A percentile compares a stretch with the other conserved stretches of the same genome.
Evolutionary conservation across 2,797 vertebrate species (phyloP).

Genomic region (Rachycentron canadum): DNA sequence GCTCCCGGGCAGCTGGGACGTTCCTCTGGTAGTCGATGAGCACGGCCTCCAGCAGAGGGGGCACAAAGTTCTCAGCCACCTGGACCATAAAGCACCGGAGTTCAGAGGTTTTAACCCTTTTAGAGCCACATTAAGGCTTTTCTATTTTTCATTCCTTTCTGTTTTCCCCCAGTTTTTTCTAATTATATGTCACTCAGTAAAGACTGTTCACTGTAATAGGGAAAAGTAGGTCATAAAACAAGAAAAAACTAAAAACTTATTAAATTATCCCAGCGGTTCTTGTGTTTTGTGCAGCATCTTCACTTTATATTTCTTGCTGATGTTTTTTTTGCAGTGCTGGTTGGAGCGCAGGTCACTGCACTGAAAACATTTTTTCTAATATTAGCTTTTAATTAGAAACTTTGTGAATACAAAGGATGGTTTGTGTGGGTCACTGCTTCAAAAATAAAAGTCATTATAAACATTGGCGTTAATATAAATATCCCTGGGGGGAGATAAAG

Average conservation of each 20-base stretch:
- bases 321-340: not conserved
- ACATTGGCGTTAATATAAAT: not conserved
- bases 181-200: no score
- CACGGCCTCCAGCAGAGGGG: slow-evolving; percentile 95
- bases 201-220: no score
- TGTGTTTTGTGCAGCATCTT: no score
- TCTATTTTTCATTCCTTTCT: no score
- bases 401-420: not conserved
- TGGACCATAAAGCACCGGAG: slow-evolving; percentile 55
- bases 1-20: slow-evolving; percentile 95
- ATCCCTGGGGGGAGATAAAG: not conserved
- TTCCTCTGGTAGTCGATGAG: slow-evolving; percentile 99
- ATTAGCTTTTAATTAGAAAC: not conserved
- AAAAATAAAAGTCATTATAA: not conserved
- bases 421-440: not conserved
- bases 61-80: slow-evolving; percentile 98
- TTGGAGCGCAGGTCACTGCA: not conserved
- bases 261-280: no score
- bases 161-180: no score
- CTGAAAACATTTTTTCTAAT: not conserved
- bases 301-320: not conserved
- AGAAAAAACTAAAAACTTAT: no score
- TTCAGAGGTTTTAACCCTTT: not conserved
- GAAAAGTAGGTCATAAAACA: no score
- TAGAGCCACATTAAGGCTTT: no score